Conservation (phyloP, 1,140 invertebrate species). For the Nixonia krombeini region DNA sequence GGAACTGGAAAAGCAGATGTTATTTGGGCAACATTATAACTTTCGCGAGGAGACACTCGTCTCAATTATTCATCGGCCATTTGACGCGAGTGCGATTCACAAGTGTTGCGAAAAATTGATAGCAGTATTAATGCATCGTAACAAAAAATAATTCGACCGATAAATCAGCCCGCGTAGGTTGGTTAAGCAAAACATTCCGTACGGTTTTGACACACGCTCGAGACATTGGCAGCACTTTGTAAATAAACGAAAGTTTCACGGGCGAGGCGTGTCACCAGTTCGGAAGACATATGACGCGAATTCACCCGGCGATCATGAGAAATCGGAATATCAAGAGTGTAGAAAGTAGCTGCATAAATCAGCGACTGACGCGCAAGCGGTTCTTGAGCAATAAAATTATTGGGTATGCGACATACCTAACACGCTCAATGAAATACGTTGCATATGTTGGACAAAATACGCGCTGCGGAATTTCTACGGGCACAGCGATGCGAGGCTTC, state of each 20-base stretch:
- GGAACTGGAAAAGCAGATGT: too few relatives aligned
- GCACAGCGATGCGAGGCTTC: conserved; percentile 19
- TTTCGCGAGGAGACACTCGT: too few relatives aligned
- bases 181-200: neutral
- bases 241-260: conserved; percentile 12
- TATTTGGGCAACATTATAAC: too few relatives aligned
- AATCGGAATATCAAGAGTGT: conserved; percentile 22
- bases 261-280: too few relatives aligned
- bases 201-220: conserved; percentile 16
- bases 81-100: too few relatives aligned
- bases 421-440: conserved; percentile 33
- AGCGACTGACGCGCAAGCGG: conserved; percentile 11
- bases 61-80: too few relatives aligned
- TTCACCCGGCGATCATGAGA: conserved; percentile 17
- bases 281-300: conserved; percentile 18
- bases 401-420: conserved; percentile 22
- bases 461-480: conserved; percentile 20
- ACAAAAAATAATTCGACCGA: too few relatives aligned
- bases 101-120: too few relatives aligned
- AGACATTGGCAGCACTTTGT: conserved; percentile 5
- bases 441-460: conserved; percentile 25
- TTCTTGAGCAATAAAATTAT: conserved; percentile 33
- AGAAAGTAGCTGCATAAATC: conserved; percentile 24
- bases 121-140: too few relatives aligned
- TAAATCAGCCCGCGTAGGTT: too few relatives aligned